These are phyloP conservation scores for Aporophyla lueneburgensis DNA, from an alignment of 2,888 invertebrate genomes.

Conservation along the genomic window DNA sequence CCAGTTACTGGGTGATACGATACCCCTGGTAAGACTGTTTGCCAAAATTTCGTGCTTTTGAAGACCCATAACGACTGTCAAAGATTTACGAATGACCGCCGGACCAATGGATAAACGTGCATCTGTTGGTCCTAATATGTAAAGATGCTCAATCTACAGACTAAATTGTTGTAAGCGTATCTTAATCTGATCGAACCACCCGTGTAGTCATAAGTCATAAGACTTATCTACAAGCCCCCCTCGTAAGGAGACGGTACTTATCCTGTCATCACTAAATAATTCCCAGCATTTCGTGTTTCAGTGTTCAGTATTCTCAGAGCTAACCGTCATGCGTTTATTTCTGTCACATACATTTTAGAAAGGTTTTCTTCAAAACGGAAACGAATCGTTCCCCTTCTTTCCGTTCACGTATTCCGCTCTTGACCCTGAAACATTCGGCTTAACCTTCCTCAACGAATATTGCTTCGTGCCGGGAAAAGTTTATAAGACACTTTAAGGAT, in stretches of 20 bases:
- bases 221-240: no score
- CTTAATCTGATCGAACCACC: no score
- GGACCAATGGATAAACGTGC: no score
- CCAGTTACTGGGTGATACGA: no score
- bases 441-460: constrained; percentile 63
- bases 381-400: constrained; percentile 40
- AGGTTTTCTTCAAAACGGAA: constrained; percentile 42
- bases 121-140: no score
- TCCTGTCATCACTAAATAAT: constrained; percentile 30
- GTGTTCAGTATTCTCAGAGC: constrained; percentile 22
- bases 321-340: constrained; percentile 24
- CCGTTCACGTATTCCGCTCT: constrained; percentile 54
- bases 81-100: no score
- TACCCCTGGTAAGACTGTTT: no score
- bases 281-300: constrained; percentile 18
- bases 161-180: no score
- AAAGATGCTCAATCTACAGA: no score
- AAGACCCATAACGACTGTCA: no score
- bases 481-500: constrained; percentile 37
- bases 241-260: background rate
- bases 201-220: no score
- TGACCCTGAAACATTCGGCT: constrained; percentile 60
- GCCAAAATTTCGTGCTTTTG: no score
- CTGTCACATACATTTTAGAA: constrained; percentile 47
- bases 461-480: constrained; percentile 50